These are phyloP conservation scores for Podiceps cristatus DNA, from an alignment of 2,113 vertebrate species.

Conservation along the genomic window DNA sequence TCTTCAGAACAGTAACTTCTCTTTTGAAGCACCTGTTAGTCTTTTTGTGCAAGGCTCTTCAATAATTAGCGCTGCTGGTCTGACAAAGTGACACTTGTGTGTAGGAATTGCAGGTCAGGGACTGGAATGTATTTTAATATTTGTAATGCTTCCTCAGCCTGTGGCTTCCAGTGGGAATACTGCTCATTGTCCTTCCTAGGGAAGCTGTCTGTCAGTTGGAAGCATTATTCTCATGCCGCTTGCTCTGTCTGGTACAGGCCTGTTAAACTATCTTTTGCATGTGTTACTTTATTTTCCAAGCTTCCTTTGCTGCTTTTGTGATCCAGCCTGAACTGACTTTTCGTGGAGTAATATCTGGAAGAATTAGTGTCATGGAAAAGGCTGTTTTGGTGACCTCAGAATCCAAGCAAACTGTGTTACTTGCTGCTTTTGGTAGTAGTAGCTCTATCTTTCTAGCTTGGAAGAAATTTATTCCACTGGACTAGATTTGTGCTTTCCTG, in stretches of 20 bases:
- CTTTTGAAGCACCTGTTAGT: background rate
- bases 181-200: background rate
- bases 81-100: background rate
- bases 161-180: background rate
- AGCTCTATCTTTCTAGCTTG: background rate
- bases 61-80: background rate
- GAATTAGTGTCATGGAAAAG: background rate
- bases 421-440: background rate
- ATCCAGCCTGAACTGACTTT: background rate
- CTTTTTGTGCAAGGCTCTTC: background rate
- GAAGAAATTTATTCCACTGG: background rate
- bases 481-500: slow-evolving; percentile 25
- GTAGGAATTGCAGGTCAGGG: background rate
- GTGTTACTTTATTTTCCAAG: background rate
- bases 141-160: background rate
- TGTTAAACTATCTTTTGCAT: background rate
- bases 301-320: background rate
- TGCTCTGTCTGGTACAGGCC: background rate
- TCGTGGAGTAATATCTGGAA: background rate
- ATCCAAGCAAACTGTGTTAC: background rate
- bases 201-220: background rate
- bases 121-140: background rate
- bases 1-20: background rate
- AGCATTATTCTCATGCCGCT: background rate
- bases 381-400: background rate